Conservation (phyloP, 2,113 vertebrate species). For the Tupaia chinensis region DNA sequence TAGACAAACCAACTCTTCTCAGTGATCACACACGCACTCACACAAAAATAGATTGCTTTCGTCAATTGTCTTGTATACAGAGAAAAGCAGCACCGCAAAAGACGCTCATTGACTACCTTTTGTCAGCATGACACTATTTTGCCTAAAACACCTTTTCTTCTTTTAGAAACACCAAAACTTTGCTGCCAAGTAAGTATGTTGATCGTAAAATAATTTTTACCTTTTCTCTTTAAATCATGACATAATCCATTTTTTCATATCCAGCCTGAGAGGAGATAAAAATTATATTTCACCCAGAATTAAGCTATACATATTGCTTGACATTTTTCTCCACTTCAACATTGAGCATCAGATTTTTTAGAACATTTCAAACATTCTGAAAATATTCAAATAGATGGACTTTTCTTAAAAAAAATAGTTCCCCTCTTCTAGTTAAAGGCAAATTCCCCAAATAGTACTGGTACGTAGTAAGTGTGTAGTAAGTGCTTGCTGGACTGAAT, state of each 20-base stretch:
- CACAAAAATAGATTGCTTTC: neutral
- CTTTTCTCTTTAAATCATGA: constrained; percentile 17
- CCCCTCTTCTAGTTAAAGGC: constrained; percentile 8
- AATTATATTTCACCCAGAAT: neutral
- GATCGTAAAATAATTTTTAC: neutral
- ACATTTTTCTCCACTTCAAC: constrained; percentile 4
- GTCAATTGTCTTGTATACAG: neutral
- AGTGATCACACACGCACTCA: neutral
- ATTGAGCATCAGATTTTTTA: neutral
- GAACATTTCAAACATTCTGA: neutral
- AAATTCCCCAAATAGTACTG: constrained; percentile 29
- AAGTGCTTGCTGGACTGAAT: neutral
- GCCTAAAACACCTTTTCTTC: neutral
- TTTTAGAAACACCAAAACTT: neutral
- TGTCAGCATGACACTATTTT: neutral
- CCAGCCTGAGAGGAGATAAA: constrained; percentile 39
- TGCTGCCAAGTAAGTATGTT: neutral
- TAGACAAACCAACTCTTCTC: neutral
- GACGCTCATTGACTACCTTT: neutral
- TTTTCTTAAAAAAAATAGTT: no score
- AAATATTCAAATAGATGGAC: constrained; percentile 19
- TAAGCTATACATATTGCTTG: neutral
- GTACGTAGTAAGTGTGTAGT: neutral
- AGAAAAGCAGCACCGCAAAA: neutral
- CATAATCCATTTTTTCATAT: constrained; percentile 24